Evolutionary conservation across 2,113 vertebrate species (phyloP).

Genomic region (Pardalotus punctatus): DNA sequence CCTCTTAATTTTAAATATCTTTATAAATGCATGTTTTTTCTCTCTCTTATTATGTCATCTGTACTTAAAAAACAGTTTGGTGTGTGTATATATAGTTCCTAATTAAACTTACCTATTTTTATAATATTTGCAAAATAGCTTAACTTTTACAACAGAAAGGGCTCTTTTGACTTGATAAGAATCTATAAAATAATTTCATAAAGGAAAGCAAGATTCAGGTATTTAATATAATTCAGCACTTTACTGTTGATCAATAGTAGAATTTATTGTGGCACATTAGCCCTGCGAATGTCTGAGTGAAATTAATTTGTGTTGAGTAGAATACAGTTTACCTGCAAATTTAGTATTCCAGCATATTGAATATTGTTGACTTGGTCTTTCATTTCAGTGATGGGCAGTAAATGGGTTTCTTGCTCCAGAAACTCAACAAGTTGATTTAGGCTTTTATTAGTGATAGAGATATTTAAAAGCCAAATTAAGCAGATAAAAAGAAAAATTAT

Average conservation of each 20-base stretch:
- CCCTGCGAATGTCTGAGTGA: slow-evolving; percentile 54
- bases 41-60: slow-evolving; percentile 52
- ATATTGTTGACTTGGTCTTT: neutral
- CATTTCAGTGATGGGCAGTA: neutral
- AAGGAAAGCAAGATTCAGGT: slow-evolving; percentile 77
- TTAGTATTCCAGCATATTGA: slow-evolving; percentile 12
- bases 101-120: slow-evolving; percentile 35
- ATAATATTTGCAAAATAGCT: slow-evolving; percentile 74
- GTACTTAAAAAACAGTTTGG: slow-evolving; percentile 30
- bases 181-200: slow-evolving; percentile 65
- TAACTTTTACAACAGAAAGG: slow-evolving; percentile 83
- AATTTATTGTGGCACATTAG: neutral
- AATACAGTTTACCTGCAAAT: slow-evolving; percentile 46
- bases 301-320: slow-evolving; percentile 48
- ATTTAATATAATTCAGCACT: slow-evolving; percentile 89
- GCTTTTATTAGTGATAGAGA: neutral
- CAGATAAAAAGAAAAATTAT: neutral
- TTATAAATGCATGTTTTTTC: slow-evolving; percentile 68
- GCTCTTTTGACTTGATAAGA: slow-evolving; percentile 83
- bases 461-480: neutral
- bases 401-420: slow-evolving; percentile 1
- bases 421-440: neutral
- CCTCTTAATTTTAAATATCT: slow-evolving; percentile 46
- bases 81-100: slow-evolving; percentile 38
- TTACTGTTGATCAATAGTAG: slow-evolving; percentile 82